Conservation (phyloP, 2,113 vertebrate species). For the Plectropomus leopardus region DNA sequence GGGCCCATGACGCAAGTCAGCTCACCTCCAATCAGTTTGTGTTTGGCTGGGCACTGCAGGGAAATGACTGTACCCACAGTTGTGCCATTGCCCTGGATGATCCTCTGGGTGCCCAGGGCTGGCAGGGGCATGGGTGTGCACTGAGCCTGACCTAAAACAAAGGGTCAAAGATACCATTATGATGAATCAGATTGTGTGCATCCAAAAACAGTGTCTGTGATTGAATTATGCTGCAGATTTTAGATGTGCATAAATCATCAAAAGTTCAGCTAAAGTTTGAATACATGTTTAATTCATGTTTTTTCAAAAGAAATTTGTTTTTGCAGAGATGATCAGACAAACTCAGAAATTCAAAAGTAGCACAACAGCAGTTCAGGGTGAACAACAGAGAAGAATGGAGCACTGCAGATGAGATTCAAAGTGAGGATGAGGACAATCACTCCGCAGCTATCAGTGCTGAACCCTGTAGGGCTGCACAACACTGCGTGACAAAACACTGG, state of each 20-base stretch:
- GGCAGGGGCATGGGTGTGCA: conserved; percentile 85
- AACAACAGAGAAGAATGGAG: conserved; percentile 5
- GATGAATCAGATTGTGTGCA: background rate
- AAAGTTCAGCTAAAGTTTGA: conserved; percentile 12
- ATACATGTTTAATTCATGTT: conserved; percentile 36
- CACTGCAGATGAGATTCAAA: conserved; percentile 19
- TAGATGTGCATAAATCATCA: conserved; percentile 19
- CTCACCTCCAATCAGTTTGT: conserved; percentile 85
- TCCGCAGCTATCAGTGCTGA: conserved; percentile 46
- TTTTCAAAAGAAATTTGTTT: conserved; percentile 42
- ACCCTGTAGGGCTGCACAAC: conserved; percentile 37
- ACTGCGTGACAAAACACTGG: conserved; percentile 46
- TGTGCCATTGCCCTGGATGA: conserved; percentile 89
- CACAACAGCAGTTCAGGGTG: conserved; percentile 12
- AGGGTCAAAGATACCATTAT: background rate
- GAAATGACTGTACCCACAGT: conserved; percentile 86
- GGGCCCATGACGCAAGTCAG: conserved; percentile 85
- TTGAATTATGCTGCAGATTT: conserved; percentile 7
- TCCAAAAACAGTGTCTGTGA: background rate
- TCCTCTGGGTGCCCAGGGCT: conserved; percentile 81
- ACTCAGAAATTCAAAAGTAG: conserved; percentile 14
- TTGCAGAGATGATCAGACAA: conserved; percentile 1
- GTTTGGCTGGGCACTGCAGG: conserved; percentile 87
- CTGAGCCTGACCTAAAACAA: conserved; percentile 79
- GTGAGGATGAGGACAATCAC: conserved; percentile 26